phyloP scores from a whole-genome alignment of 1,140 invertebrate species.

The Heliconius melpomene region DNA sequence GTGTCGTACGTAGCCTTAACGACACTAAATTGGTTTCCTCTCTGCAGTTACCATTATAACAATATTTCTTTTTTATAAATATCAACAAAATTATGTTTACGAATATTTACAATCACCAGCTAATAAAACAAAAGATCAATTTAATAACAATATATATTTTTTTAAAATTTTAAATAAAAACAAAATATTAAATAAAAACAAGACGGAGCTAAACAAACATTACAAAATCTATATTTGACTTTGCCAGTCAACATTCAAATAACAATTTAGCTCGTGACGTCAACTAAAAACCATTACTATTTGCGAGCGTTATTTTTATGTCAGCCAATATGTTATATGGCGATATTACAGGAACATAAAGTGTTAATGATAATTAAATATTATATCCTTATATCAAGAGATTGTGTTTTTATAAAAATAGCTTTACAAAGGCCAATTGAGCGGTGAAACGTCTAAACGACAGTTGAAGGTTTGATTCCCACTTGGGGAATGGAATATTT shows the following conservation, averaged over 20 bases:
- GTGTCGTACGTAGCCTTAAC: not conserved
- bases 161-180: not conserved
- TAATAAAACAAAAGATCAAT: no score
- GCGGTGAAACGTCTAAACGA: no score
- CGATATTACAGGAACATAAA: not conserved
- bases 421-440: no score
- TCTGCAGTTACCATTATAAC: not conserved
- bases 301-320: not conserved
- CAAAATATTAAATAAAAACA: not conserved
- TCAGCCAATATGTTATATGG: not conserved
- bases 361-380: not conserved
- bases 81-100: no score
- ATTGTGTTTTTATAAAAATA: no score
- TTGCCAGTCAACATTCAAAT: not conserved
- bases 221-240: no score
- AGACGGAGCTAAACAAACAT: no score
- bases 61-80: not conserved
- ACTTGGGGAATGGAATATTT: no score
- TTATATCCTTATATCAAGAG: no score
- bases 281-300: not conserved
- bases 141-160: no score
- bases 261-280: slow-evolving; percentile 1
- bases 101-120: no score
- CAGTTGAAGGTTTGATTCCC: no score
- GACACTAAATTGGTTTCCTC: not conserved